Conservation (phyloP, 2,888 invertebrate species). For the Athalia cordata region DNA sequence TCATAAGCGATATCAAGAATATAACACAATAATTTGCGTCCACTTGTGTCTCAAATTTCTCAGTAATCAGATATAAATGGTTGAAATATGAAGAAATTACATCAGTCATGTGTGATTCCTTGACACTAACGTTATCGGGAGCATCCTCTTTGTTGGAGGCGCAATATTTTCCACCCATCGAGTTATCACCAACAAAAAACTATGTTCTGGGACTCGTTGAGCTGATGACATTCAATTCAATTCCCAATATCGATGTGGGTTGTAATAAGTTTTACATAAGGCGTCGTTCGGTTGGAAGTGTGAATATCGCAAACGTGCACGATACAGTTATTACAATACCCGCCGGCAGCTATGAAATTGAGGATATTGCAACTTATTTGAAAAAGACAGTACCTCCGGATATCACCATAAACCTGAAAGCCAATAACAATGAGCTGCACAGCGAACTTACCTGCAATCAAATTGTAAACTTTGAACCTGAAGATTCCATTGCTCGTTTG, state of each 20-base stretch:
- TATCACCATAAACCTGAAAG: conserved; percentile 45
- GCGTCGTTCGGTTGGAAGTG: too few species aligned
- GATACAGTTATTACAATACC: conserved; percentile 44
- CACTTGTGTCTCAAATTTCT: too few species aligned
- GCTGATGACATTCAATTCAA: conserved; percentile 46
- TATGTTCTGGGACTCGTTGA: conserved; percentile 47
- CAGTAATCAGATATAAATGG: too few species aligned
- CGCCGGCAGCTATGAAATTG: conserved; percentile 49
- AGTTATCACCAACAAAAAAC: conserved; percentile 32
- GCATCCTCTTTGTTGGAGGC: too few species aligned
- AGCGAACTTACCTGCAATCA: conserved; percentile 40
- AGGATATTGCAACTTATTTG: background rate
- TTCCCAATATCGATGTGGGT: conserved; percentile 47
- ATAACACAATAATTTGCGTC: too few species aligned
- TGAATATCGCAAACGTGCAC: background rate
- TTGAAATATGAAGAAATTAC: too few species aligned
- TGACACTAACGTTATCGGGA: too few species aligned
- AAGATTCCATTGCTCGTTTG: too few species aligned
- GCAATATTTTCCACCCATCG: background rate
- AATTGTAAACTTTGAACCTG: too few species aligned
- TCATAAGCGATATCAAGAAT: too few species aligned
- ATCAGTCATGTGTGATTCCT: too few species aligned
- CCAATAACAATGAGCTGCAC: conserved; percentile 59
- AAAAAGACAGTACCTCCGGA: conserved; percentile 43
- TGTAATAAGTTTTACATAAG: conserved; percentile 16